phyloP scores from a whole-genome alignment of 2,797 vertebrate genomes.

The Crenuchus spilurus region DNA sequence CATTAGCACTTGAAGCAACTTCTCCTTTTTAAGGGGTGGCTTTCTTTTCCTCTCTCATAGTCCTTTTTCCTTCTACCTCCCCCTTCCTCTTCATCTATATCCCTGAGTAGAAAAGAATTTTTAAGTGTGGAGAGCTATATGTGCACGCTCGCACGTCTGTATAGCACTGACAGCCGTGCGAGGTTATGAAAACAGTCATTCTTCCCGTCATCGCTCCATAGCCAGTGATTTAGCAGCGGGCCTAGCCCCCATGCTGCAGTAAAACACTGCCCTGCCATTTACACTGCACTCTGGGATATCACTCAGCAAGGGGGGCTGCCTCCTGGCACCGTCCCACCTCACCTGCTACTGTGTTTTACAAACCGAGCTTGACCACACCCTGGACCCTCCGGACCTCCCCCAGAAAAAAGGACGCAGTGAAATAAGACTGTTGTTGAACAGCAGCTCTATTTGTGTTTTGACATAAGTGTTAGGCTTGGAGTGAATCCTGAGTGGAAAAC shows the following conservation, averaged over 20 bases:
- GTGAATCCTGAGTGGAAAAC: neutral
- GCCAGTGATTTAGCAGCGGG: constrained; percentile 55
- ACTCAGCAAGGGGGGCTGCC: constrained; percentile 39
- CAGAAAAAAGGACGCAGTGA: constrained; percentile 19
- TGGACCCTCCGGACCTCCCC: constrained; percentile 23
- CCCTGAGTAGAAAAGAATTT: constrained; percentile 10
- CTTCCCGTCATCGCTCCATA: constrained; percentile 61
- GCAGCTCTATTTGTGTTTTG: neutral
- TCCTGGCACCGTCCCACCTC: constrained; percentile 48
- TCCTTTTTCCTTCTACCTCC: neutral
- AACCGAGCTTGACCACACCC: constrained; percentile 57
- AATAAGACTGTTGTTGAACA: constrained; percentile 7
- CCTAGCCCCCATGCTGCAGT: constrained; percentile 43
- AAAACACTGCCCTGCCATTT: constrained; percentile 56
- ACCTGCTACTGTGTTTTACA: constrained; percentile 64
- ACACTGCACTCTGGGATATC: constrained; percentile 55
- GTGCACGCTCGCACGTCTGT: constrained; percentile 13
- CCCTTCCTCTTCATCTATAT: neutral
- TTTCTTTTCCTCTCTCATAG: neutral
- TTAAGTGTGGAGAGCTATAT: constrained; percentile 4
- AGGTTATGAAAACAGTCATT: constrained; percentile 64
- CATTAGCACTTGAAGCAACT: neutral
- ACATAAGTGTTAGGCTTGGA: neutral
- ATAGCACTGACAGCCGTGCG: constrained; percentile 48
- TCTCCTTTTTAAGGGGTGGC: neutral